Evolutionary conservation across 2,797 vertebrate species (phyloP).

Genomic region (Leucoraja ocellata): DNA sequence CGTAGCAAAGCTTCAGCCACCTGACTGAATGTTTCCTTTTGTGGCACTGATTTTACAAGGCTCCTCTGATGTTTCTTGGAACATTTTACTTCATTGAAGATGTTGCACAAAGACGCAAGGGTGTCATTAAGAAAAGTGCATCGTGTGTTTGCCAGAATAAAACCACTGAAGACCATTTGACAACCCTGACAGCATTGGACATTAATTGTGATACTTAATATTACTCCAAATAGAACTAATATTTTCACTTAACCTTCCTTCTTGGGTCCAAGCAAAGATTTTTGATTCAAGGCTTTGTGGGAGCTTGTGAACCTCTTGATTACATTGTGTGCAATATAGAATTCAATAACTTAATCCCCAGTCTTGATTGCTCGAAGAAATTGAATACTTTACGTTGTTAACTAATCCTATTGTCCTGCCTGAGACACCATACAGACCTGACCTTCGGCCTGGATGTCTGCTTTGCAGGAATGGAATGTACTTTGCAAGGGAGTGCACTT

Average conservation of each 20-base stretch:
- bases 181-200: not conserved
- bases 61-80: not conserved
- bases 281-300: not conserved
- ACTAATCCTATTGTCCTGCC: slow-evolving; percentile 22
- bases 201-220: not conserved
- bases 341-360: slow-evolving; percentile 27
- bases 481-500: not conserved
- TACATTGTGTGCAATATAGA: not conserved
- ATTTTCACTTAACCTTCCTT: slow-evolving; percentile 16
- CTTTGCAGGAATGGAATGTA: slow-evolving; percentile 18
- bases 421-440: slow-evolving; percentile 6
- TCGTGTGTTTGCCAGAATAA: not conserved
- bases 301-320: not conserved
- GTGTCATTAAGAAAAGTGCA: not conserved
- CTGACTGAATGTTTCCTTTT: not conserved
- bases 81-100: not conserved
- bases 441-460: not conserved
- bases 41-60: not conserved
- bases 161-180: not conserved
- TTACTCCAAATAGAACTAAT: not conserved
- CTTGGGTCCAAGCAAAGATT: not conserved
- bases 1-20: no score
- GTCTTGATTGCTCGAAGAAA: slow-evolving; percentile 12
- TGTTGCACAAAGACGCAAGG: not conserved
- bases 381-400: slow-evolving; percentile 14